These are phyloP conservation scores for Microcebus ravelobensis DNA, from an alignment of 2,113 vertebrate genomes.

Conservation along the genomic window DNA sequence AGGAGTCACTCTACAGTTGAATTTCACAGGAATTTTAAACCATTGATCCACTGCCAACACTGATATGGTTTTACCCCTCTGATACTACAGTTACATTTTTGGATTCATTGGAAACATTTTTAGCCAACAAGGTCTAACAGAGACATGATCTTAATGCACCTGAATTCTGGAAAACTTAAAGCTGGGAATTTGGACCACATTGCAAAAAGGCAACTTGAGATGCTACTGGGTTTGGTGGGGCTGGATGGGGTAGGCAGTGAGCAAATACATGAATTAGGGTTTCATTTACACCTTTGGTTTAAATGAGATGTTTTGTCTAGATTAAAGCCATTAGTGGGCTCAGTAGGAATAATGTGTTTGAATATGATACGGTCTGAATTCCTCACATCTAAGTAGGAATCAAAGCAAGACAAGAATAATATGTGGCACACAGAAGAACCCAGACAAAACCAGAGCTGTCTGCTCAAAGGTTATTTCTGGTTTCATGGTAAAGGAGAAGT, in stretches of 20 bases:
- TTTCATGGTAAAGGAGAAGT: neutral
- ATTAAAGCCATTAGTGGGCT: constrained; percentile 40
- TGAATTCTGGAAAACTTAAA: constrained; percentile 12
- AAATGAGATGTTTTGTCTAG: constrained; percentile 22
- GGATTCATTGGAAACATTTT: constrained; percentile 14
- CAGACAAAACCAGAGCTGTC: neutral
- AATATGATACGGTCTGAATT: constrained; percentile 37
- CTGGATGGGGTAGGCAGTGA: neutral
- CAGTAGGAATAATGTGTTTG: neutral
- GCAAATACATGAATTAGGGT: neutral
- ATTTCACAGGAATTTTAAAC: constrained; percentile 47
- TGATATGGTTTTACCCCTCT: constrained; percentile 32
- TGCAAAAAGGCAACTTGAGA: constrained; percentile 1
- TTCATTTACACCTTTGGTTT: neutral
- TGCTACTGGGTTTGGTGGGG: fast-evolving
- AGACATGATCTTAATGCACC: constrained; percentile 9
- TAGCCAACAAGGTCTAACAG: neutral
- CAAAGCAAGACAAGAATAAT: neutral
- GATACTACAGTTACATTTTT: neutral
- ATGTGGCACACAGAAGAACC: neutral
- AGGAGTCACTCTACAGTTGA: neutral
- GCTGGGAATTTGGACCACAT: neutral
- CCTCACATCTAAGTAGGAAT: neutral
- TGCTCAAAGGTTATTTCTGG: neutral
- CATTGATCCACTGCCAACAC: neutral